Evolutionary conservation across 1,140 invertebrate genomes (phyloP), one percentile per base, ranked within the genome.

Genomic region (Dolichoris vasculosae): DNA sequence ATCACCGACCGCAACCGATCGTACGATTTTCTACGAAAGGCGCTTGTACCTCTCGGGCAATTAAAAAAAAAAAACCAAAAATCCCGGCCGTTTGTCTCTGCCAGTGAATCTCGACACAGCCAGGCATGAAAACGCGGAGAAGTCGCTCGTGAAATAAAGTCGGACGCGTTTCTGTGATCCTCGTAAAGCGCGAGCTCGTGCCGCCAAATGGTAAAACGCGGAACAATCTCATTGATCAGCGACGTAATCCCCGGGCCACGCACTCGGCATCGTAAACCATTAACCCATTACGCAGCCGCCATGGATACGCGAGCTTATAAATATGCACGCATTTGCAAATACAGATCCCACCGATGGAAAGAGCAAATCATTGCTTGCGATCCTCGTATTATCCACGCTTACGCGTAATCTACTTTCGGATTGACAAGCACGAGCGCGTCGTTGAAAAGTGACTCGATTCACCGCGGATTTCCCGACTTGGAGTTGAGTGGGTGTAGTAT

Each of bases 201-300:
- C 46, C 35, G 32, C 38, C 76, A 40, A 20, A 35, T 32, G 30
- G 0, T 1, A 76, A 76, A 76, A 11, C 43, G 17, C 26, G 40
- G 48, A 73, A 82, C 43, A 69, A 73, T 73, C 69, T n/a, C 48
- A 73, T 73, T 82, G 81, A 82, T 83, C 67, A 83, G n/a, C 15
- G 4, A 30, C 71, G 17, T 64, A 11, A 75, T 69, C 67, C 9
- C 23, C 71, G 17, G 8, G 2, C 0, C 30, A 35, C 43, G 9
- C 43, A 13, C 30, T 40, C n/a, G 20, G 0, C 9, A 40, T 80
- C 79, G 64, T 71, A 81, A 81, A 81, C 55, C 79, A 40, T 67
- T 67, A 81, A 32, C 51, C 51, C 30, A 32, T 78, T 59, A 59
- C n/a, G 17, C 46, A 63, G 51, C 23, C 11, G 0, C 64, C 30